Evolutionary conservation across 2,113 vertebrate species (phyloP).

Genomic region (Tragelaphus buxtoni): DNA sequence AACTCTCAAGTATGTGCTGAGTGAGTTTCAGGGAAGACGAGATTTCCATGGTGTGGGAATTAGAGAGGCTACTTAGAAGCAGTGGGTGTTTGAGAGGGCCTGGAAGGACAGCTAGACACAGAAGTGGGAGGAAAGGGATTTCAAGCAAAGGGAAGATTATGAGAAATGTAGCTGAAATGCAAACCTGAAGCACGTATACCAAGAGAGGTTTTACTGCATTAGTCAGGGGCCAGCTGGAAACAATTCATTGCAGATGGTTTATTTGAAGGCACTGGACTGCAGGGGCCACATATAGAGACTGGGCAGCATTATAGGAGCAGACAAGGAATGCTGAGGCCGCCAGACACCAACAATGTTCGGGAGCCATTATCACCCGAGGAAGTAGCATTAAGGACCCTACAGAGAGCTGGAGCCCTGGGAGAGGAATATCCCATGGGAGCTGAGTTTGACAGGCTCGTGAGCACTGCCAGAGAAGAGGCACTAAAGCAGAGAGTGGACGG

Average conservation of each 20-base stretch:
- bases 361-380: background rate
- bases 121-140: constrained; percentile 7
- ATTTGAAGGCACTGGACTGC: background rate
- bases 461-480: background rate
- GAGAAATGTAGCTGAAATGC: constrained; percentile 53
- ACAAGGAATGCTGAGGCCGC: background rate
- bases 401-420: background rate
- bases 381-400: background rate
- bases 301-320: background rate
- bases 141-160: constrained; percentile 15
- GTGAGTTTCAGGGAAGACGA: constrained; percentile 55
- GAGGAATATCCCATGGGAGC: background rate
- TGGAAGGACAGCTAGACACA: constrained; percentile 32
- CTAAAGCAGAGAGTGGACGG: background rate
- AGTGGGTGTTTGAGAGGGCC: background rate
- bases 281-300: background rate
- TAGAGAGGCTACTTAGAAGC: constrained; percentile 10
- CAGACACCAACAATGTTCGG: background rate
- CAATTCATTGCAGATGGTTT: constrained; percentile 58
- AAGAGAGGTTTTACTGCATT: constrained; percentile 34
- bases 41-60: constrained; percentile 14
- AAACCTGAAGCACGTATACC: constrained; percentile 9
- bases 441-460: background rate
- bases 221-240: constrained; percentile 62
- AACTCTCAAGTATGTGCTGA: constrained; percentile 38